phyloP scores from a whole-genome alignment of 2,888 invertebrate species.

The Pemphredon lugubris region DNA sequence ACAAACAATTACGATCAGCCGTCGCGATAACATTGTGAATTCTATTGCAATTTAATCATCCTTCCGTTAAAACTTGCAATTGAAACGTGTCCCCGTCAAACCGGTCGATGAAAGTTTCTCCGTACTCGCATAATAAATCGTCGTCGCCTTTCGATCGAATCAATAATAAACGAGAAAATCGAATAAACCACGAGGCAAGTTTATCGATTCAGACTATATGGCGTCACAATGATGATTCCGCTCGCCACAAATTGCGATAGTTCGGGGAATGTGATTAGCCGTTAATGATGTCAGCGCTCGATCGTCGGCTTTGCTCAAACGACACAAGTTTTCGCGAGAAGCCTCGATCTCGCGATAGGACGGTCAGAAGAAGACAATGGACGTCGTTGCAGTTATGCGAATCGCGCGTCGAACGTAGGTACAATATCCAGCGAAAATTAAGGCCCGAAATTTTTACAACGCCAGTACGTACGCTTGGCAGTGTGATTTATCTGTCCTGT shows the following conservation, averaged over 20 bases:
- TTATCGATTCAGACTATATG: constrained; percentile 29
- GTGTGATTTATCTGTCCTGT: no score
- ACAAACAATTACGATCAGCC: no score
- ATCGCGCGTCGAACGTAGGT: constrained; percentile 4
- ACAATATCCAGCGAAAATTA: no score
- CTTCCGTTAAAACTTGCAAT: no score
- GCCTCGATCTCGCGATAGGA: neutral
- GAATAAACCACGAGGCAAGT: constrained; percentile 17
- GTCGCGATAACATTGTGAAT: no score
- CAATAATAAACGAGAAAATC: constrained; percentile 24
- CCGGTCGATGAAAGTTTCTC: neutral
- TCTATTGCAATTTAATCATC: no score
- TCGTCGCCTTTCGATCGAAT: constrained; percentile 3
- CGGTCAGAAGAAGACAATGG: constrained; percentile 7
- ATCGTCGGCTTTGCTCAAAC: constrained; percentile 13
- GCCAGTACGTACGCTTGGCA: no score
- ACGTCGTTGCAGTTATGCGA: constrained; percentile 11
- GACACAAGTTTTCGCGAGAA: constrained; percentile 12
- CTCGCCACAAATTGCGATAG: constrained; percentile 28
- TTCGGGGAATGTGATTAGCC: constrained; percentile 38
- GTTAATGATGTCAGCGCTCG: constrained; percentile 38
- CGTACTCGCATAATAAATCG: neutral
- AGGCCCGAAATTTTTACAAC: no score
- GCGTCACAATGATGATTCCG: constrained; percentile 15
- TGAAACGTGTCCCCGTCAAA: neutral